These are phyloP conservation scores for Ctenosaura bakeri DNA, from an alignment of 2,797 vertebrate species.

Conservation along the genomic window DNA sequence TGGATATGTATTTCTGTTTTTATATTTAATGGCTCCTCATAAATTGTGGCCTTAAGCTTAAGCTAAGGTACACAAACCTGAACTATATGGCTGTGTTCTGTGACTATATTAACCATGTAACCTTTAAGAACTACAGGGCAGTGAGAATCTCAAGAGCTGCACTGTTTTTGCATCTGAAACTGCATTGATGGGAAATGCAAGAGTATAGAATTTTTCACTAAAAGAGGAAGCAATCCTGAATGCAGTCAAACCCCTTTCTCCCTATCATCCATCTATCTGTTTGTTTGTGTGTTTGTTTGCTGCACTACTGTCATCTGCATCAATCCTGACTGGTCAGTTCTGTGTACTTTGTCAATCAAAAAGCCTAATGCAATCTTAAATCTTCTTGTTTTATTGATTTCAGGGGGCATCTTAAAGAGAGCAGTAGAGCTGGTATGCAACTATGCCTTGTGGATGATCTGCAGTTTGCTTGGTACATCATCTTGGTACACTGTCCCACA, in stretches of 20 bases:
- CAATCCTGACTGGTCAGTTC: too few relatives aligned
- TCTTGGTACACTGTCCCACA: too few relatives aligned
- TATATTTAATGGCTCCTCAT: too few relatives aligned
- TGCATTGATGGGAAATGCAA: not conserved
- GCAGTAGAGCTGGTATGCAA: too few relatives aligned
- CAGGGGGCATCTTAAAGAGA: not conserved
- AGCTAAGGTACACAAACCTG: too few relatives aligned
- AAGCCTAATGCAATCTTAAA: not conserved
- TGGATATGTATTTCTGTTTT: too few relatives aligned
- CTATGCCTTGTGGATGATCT: not conserved
- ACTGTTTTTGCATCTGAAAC: not conserved
- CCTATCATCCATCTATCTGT: not conserved
- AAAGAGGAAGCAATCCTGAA: not conserved
- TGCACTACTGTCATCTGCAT: too few relatives aligned
- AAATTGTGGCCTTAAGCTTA: too few relatives aligned
- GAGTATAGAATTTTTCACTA: slow-evolving; percentile 6
- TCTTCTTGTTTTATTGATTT: not conserved
- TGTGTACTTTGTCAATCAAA: too few relatives aligned
- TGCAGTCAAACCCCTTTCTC: not conserved
- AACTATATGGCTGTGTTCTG: not conserved
- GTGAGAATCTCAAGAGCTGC: not conserved
- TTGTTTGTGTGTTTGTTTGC: too few relatives aligned
- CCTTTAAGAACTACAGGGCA: not conserved
- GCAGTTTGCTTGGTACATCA: not conserved
- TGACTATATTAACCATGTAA: not conserved